Evolutionary conservation across 2,888 invertebrate species (phyloP), one percentile per base, ranked within the genome.

Genomic region (Hemithea aestivaria): DNA sequence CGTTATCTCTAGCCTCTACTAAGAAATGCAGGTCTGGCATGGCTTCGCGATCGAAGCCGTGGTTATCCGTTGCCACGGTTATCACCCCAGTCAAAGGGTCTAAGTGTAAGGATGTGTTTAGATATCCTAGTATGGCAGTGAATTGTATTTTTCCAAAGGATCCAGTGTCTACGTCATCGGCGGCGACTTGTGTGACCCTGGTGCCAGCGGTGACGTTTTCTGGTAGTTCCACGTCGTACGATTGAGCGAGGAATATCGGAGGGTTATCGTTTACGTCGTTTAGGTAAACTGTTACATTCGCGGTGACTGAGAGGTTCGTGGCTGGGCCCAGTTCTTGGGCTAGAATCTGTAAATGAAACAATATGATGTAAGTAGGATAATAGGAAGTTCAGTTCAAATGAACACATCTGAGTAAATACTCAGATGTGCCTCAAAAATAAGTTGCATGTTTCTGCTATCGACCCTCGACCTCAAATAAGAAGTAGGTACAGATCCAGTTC

Each of bases 181-280:
- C 96, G 67, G 93, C 90, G 0, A 96, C 92, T 87, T 92, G 91
- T 11, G 90, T 83, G 1, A 96, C 91, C 58, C 89, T 89, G 0
- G 92, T 90, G 10, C 94, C 94, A 8, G 90, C 91, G 10, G 92
- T 92, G 24, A 93, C 91, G 67, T 95, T 94, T 76, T 98, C 98
- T 0, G 92, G 90, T 11, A 97, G 76, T 34, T 92, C 91, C 0
- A 91, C 93, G 20, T 90, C 89, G 69, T 97, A 98, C 1, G 90
- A 88, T 23, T 90, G 78, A 53, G 92, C 90, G 7, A 90, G 82
- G 66, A 97, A 97, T 42, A 91, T 83, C 1, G 97, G 97, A 16
- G 93, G 88, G 73, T 96, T 96, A 69, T 98, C 97, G 64, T 98
- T 97, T 6, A 93, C 88, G 65, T 98, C 97, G 48, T 93, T 91